Conservation (phyloP, 2,113 vertebrate genomes). For the Heterochromis multidens region DNA sequence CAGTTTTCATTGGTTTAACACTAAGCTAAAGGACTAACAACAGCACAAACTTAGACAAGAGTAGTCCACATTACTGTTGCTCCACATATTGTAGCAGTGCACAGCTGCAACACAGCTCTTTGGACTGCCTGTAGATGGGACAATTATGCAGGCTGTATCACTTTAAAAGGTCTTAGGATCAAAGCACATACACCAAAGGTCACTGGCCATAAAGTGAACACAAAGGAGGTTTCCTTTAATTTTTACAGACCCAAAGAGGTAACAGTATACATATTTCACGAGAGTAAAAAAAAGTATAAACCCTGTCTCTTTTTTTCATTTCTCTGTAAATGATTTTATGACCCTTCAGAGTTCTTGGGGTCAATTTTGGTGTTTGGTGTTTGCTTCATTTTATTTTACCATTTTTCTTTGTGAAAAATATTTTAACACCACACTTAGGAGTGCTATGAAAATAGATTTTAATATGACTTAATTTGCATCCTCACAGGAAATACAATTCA, state of each 20-base stretch:
- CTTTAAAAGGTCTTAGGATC: background rate
- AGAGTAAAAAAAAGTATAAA: background rate
- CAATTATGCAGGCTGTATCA: too few species aligned
- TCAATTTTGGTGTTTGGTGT: background rate
- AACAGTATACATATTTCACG: background rate
- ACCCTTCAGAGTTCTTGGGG: background rate
- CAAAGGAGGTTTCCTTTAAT: background rate
- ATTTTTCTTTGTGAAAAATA: background rate
- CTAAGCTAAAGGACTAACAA: background rate
- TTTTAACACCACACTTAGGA: fast-evolving
- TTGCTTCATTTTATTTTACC: background rate
- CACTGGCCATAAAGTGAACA: fast-evolving
- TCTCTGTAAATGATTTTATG: background rate
- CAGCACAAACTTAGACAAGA: background rate
- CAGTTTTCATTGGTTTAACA: background rate
- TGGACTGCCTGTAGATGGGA: background rate
- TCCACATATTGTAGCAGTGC: background rate
- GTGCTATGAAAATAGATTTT: background rate
- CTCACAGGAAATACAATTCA: background rate
- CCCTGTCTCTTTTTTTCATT: background rate
- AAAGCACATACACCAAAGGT: background rate
- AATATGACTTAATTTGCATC: background rate
- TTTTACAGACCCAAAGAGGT: background rate
- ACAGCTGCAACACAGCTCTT: background rate
- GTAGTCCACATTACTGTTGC: too few species aligned